These are phyloP conservation scores for Altica lythri DNA, from an alignment of 2,888 invertebrate genomes.

Conservation along the genomic window DNA sequence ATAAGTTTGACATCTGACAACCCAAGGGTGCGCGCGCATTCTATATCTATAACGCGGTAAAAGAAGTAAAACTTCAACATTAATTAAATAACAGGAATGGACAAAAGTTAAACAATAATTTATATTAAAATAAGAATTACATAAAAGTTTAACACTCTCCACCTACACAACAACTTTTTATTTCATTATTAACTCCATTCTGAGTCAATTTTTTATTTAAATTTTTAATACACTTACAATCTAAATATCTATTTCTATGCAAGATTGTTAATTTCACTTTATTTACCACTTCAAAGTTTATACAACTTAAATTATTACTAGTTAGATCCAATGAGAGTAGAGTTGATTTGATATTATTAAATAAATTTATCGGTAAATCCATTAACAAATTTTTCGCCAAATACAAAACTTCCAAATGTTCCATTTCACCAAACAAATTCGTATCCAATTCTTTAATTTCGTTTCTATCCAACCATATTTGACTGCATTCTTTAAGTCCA, in stretches of 20 bases:
- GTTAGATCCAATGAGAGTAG: conserved; percentile 33
- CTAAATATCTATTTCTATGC: conserved; percentile 28
- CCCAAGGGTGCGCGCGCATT: no score
- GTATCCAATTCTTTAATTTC: conserved; percentile 35
- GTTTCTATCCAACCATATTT: conserved; percentile 45
- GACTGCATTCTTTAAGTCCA: conserved; percentile 37
- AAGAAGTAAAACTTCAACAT: no score
- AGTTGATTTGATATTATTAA: conserved; percentile 23
- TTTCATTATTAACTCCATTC: conserved; percentile 27
- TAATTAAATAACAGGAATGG: no score
- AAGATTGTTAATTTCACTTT: conserved; percentile 32
- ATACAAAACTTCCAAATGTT: conserved; percentile 31
- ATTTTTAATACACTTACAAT: conserved; percentile 33
- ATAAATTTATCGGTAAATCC: conserved; percentile 28
- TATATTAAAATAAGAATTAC: no score
- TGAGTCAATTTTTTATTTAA: conserved; percentile 16
- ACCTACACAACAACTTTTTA: conserved; percentile 32
- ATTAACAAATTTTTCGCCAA: conserved; percentile 37
- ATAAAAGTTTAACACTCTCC: no score
- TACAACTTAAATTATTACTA: conserved; percentile 36
- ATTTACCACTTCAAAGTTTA: conserved; percentile 32
- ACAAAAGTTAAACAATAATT: no score
- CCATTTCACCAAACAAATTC: conserved; percentile 35
- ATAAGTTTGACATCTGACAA: no score
- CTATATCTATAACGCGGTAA: no score